phyloP scores from a whole-genome alignment of 2,797 vertebrate genomes.

The Sebastiscus tertius region DNA sequence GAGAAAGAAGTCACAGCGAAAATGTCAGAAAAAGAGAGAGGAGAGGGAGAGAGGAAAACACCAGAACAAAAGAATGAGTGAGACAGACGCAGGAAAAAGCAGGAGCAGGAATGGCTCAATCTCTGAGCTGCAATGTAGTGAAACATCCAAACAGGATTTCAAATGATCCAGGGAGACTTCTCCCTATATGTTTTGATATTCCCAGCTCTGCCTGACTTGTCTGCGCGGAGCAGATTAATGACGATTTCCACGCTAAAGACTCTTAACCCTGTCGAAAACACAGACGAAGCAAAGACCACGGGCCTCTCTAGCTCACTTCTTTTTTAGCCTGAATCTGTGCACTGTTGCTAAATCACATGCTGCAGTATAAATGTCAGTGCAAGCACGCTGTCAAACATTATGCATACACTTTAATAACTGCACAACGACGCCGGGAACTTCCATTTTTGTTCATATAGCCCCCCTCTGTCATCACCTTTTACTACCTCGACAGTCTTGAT shows the following conservation, averaged over 20 bases:
- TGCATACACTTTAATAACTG: conserved; percentile 10
- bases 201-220: conserved; percentile 50
- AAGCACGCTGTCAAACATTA: conserved; percentile 38
- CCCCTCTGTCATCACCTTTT: conserved; percentile 2
- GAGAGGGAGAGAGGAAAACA: conserved; percentile 47
- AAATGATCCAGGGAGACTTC: conserved; percentile 67
- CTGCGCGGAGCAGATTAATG: conserved; percentile 73
- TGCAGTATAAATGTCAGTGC: conserved; percentile 29
- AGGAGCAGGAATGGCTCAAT: conserved; percentile 37
- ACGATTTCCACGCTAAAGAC: conserved; percentile 71
- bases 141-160: conserved; percentile 78
- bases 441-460: not conserved
- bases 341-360: conserved; percentile 13
- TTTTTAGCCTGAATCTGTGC: conserved; percentile 7
- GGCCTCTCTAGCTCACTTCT: conserved; percentile 27
- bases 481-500: conserved; percentile 12
- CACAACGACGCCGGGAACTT: not conserved
- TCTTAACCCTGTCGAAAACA: conserved; percentile 63
- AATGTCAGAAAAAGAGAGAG: conserved; percentile 50
- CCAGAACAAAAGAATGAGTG: conserved; percentile 60
- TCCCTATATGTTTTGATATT: conserved; percentile 63
- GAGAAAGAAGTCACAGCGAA: conserved; percentile 51
- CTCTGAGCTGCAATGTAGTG: conserved; percentile 58
- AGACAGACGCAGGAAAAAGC: conserved; percentile 55
- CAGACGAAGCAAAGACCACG: conserved; percentile 24